Evolutionary conservation across 2,797 vertebrate species (phyloP).

Genomic region (Rhinoraja longicauda): DNA sequence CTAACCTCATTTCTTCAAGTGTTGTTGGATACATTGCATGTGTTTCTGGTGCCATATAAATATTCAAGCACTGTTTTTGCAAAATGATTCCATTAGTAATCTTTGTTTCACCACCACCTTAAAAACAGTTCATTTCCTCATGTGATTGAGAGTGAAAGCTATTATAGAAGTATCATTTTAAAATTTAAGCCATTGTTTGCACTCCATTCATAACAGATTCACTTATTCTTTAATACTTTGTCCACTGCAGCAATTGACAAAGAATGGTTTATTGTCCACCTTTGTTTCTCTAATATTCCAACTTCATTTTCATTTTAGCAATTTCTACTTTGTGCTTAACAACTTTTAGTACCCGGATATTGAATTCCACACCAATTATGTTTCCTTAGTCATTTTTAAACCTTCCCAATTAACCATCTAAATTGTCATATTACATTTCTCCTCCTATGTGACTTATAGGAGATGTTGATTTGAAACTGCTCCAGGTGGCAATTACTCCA

Average conservation of each 20-base stretch:
- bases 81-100: not conserved
- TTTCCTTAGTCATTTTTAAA: not conserved
- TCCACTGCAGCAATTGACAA: not conserved
- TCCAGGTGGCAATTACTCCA: not conserved
- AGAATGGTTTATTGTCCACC: not conserved
- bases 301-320: not conserved
- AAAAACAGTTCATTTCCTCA: not conserved
- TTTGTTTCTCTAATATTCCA: not conserved
- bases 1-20: not conserved
- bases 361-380: not conserved
- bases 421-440: not conserved
- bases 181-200: not conserved
- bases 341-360: not conserved
- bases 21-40: not conserved
- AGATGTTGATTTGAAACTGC: not conserved
- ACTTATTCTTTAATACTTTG: not conserved
- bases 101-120: not conserved
- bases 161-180: not conserved
- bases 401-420: not conserved
- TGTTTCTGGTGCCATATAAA: not conserved
- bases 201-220: not conserved
- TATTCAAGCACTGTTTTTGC: not conserved
- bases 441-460: not conserved
- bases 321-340: not conserved
- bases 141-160: not conserved